Base-by-base conservation (phyloP, 1,140 invertebrate species). In the Drosophila subpulchrella region DNA sequence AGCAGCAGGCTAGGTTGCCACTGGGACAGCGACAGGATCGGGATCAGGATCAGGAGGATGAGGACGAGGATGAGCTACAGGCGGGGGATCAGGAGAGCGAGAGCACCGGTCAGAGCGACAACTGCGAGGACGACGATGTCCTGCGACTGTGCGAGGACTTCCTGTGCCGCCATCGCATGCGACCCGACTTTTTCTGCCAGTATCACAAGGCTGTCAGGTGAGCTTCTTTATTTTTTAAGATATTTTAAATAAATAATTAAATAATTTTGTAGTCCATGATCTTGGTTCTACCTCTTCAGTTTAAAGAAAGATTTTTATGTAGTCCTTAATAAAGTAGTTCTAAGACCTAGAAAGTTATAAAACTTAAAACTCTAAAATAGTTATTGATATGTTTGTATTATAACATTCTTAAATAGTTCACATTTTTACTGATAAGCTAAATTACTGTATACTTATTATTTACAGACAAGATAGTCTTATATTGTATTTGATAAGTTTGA, bases 141-240 rank as follows among this genome's bases (percentile, higher is more conserved):
- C 90, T 95, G 61, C 93, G 93, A n/a, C 93, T 94, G 62, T 95
- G 94, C 78, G 94, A 95, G 79, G 94, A 95, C 63, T 95, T 95
- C 81, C 93, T 95, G 6, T 93, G 93, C 59, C 93, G 93, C n/a
- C 92, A 95, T 89, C 92, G 94, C 61, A 95, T 95, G 86, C 93
- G 93, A 44, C 94, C 95, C 0, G 95, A 95, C 57, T 95, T 95
- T 76, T 95, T 95, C 82, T 95, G 95, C 79, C 93, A 93, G 65
- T 93, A 92, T 72, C 92, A 91, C 53, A 92, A 91, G 65, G 91
- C 92, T 30, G 72, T 92, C 56, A 91, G 90, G 91, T 92, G 54
- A 66, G 75, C 36, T n/a, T 41, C 2, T 12, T n/a, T 55, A 4
- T 13, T 60, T n/a, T 36, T 0, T 6, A 20, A 20, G 20, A n/a